These are phyloP conservation scores for Caenorhabditis elegans DNA, from an alignment of 1,140 invertebrate genomes.

Conservation along the genomic window WBcel235 BX284606.5:3992501-3993000, in stretches of 20 bases:
- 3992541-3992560: not conserved
- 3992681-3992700: constrained; percentile 8
- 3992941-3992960: no score
- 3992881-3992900: no score
- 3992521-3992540: constrained; percentile 1
- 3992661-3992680: constrained; percentile 14
- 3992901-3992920: no score
- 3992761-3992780: not conserved
- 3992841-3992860: no score
- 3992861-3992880: no score
- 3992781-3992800: no score
- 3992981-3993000: no score
- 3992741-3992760: constrained; percentile 4
- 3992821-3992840: no score
- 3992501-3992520: not conserved
- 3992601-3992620: not conserved
- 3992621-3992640: not conserved
- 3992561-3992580: not conserved
- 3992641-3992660: not conserved
- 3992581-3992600: not conserved
- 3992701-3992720: not conserved
- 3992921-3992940: no score
- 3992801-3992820: no score
- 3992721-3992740: not conserved
- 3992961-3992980: no score